Conservation (phyloP, 2,888 invertebrate genomes). For the Malacosoma neustria region DNA sequence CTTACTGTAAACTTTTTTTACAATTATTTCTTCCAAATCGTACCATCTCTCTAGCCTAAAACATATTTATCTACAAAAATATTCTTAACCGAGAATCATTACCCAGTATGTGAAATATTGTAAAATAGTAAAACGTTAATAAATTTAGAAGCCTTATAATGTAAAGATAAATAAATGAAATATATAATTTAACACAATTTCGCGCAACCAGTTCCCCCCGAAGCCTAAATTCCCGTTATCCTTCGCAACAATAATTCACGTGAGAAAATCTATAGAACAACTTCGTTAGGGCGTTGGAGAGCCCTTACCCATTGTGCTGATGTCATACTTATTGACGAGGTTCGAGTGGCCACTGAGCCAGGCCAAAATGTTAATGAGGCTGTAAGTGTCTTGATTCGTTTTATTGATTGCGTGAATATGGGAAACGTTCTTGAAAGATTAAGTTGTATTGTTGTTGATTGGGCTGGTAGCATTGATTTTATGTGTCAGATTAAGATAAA, state of each 20-base stretch:
- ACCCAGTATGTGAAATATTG: no score
- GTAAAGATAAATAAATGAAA: no score
- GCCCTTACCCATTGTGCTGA: conserved; percentile 55
- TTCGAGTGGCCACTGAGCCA: conserved; percentile 34
- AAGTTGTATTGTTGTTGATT: not conserved
- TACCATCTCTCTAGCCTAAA: no score
- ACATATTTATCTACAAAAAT: no score
- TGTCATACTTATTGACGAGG: conserved; percentile 46
- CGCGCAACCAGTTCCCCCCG: not conserved
- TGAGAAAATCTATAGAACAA: conserved; percentile 68
- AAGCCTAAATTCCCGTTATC: not conserved
- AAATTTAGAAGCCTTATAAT: no score
- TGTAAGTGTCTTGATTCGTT: conserved; percentile 4
- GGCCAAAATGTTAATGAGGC: conserved; percentile 47
- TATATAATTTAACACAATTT: not conserved
- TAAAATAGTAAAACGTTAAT: no score
- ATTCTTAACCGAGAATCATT: no score
- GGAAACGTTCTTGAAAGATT: not conserved
- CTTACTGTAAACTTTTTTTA: no score
- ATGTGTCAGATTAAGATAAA: not conserved
- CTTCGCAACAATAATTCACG: conserved; percentile 40
- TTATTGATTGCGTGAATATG: not conserved
- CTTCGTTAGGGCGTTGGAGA: conserved; percentile 65
- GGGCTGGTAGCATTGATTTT: not conserved
- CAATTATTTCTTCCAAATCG: no score